Evolutionary conservation across 2,113 vertebrate genomes (phyloP).

Genomic region (Nannobrachium achirus): DNA sequence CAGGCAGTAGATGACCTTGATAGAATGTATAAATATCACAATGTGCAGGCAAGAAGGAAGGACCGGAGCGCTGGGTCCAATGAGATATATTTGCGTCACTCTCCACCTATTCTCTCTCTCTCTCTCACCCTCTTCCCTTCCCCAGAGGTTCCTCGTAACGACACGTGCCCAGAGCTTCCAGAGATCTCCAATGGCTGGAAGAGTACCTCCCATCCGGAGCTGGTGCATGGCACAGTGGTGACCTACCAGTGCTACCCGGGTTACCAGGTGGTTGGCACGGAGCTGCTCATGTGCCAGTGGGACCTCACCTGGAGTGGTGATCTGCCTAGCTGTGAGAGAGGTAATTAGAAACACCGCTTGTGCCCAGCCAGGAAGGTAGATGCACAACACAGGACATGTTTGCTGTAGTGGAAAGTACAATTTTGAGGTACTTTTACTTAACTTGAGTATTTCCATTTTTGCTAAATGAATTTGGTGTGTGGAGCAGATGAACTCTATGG

Average conservation of each 20-base stretch:
- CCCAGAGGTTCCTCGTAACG: conserved; percentile 92
- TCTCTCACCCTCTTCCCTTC: neutral
- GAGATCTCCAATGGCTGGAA: conserved; percentile 96
- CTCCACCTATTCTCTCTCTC: neutral
- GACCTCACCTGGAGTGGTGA: conserved; percentile 95
- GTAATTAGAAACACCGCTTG: conserved; percentile 68
- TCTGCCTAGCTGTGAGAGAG: conserved; percentile 88
- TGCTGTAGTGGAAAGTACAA: too few species aligned
- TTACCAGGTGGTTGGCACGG: conserved; percentile 87
- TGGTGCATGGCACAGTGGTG: conserved; percentile 92
- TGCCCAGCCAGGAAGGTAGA: too few species aligned
- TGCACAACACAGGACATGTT: too few species aligned
- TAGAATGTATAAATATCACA: too few species aligned
- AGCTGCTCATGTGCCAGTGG: conserved; percentile 97
- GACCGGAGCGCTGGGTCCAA: too few species aligned
- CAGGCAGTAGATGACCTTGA: too few species aligned
- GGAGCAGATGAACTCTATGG: too few species aligned
- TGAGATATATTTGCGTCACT: neutral
- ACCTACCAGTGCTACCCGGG: conserved; percentile 96
- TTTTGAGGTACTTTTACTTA: too few species aligned
- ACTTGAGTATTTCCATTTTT: too few species aligned
- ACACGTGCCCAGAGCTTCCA: conserved; percentile 93
- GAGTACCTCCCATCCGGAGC: conserved; percentile 89
- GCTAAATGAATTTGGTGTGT: too few species aligned
- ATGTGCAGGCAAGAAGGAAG: too few species aligned